Conservation (phyloP, 2,888 invertebrate species). For the Drosophila anceps region DNA sequence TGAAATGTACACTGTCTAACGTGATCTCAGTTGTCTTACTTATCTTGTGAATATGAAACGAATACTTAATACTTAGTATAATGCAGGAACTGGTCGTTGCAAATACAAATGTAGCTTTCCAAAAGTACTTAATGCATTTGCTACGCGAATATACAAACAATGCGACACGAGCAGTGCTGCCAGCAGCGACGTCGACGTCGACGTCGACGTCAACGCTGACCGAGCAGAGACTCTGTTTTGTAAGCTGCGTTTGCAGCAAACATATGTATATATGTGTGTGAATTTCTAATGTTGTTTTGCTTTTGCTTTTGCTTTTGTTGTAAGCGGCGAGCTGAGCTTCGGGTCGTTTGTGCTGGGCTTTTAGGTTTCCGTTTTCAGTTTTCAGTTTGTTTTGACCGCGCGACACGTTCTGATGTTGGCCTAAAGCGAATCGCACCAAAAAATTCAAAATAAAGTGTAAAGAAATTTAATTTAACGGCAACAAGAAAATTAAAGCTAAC, state of each 20-base stretch:
- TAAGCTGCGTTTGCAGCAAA: constrained; percentile 50
- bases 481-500: not conserved
- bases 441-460: constrained; percentile 13
- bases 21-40: not conserved
- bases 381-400: constrained; percentile 65
- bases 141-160: constrained; percentile 3
- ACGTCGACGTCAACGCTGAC: not conserved
- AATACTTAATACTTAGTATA: not conserved
- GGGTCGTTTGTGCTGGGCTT: constrained; percentile 39
- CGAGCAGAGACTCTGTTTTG: constrained; percentile 29
- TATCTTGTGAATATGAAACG: not conserved
- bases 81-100: not conserved
- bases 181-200: not conserved
- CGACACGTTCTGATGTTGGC: constrained; percentile 58
- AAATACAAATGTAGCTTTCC: not conserved
- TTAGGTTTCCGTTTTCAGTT: constrained; percentile 45
- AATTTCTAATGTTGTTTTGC: constrained; percentile 21
- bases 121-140: constrained; percentile 6
- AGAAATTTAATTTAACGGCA: constrained; percentile 5
- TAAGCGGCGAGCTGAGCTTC: constrained; percentile 37
- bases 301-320: constrained; percentile 20
- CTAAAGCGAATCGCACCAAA: constrained; percentile 41
- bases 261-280: constrained; percentile 32
- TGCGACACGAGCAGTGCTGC: constrained; percentile 7
- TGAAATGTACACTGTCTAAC: not conserved